Evolutionary conservation across 2,888 invertebrate genomes (phyloP).

Genomic region (Pyrgus malvae): DNA sequence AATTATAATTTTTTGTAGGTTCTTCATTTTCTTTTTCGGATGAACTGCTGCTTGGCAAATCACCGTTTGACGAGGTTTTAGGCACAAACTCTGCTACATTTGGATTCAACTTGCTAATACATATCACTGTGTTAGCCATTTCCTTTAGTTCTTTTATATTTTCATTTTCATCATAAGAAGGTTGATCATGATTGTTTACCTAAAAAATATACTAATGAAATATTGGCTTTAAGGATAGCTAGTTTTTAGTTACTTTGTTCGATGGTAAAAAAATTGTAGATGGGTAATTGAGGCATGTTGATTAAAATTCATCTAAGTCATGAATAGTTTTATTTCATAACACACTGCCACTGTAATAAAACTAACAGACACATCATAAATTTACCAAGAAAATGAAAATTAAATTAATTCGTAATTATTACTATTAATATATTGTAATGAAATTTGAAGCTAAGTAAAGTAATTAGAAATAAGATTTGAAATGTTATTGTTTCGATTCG

Average conservation of each 20-base stretch:
- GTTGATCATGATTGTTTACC: conserved; percentile 33
- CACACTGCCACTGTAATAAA: too few species aligned
- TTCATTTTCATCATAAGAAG: conserved; percentile 9
- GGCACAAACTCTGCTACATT: conserved; percentile 54
- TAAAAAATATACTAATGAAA: conserved; percentile 24
- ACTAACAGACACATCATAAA: too few species aligned
- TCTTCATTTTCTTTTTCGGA: conserved; percentile 13
- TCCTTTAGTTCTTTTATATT: conserved; percentile 9
- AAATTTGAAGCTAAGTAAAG: too few species aligned
- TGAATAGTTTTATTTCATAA: too few species aligned
- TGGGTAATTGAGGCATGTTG: too few species aligned
- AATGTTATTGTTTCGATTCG: too few species aligned
- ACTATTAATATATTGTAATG: too few species aligned
- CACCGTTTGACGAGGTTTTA: conserved; percentile 12
- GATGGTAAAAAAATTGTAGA: neutral
- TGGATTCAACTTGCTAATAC: conserved; percentile 57
- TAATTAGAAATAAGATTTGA: too few species aligned
- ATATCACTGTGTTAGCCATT: conserved; percentile 29
- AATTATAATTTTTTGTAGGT: neutral
- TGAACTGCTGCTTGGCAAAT: neutral
- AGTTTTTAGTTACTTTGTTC: neutral
- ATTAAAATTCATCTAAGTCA: too few species aligned
- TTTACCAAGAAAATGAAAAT: too few species aligned
- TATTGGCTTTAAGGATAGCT: neutral
- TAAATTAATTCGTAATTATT: too few species aligned